Evolutionary conservation across 2,888 invertebrate species (phyloP), one percentile per base, ranked within the genome.

Genomic region (Phasia obesa): DNA sequence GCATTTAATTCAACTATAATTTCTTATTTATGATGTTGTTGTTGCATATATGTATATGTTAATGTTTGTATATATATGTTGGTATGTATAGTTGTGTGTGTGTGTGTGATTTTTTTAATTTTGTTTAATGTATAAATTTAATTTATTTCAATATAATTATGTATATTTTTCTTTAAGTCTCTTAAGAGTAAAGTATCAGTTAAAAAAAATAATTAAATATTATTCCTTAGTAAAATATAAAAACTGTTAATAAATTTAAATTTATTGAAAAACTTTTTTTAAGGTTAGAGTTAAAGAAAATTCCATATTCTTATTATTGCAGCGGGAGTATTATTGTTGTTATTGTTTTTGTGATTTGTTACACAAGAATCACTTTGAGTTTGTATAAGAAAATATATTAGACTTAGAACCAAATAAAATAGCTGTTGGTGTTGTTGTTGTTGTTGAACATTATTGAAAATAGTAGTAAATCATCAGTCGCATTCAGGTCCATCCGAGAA

Each of bases 401-500:
- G 55, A 87, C 47, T 55, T 83, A 55, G 31, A 47, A 59, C 4
- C 35, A 49, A 19, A 67, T 53, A 15, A 55, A 60, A 31, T 19
- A 60, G 21, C 38, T 27, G 21, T 51, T 51, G 65, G 44, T 65
- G 55, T 21, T 42, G 21, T 51, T 51, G 65, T 31, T 65, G 55
- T 21, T 42, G 25, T 25, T 19, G 62, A 19, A 35, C 17, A 42
- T 13, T 15, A 57, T 47, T 35, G 27, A 51, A 27, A 57, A 38
- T 60, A 53, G 38, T 31, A 57, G 75, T 76, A 83, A 89, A 88
- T 90, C 91, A 92, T 92, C 92, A 92, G 91, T 92, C 92, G 89
- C 90, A 91, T 88, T 92, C 92, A 81, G 91, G 90, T 64, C 90
- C 91, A 87, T 92, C 92, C 65, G 91, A 90, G 81, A 92, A 92